Evolutionary conservation across 2,888 invertebrate species (phyloP), one percentile per base, ranked within the genome.

Genomic region (Lapara coniferarum): DNA sequence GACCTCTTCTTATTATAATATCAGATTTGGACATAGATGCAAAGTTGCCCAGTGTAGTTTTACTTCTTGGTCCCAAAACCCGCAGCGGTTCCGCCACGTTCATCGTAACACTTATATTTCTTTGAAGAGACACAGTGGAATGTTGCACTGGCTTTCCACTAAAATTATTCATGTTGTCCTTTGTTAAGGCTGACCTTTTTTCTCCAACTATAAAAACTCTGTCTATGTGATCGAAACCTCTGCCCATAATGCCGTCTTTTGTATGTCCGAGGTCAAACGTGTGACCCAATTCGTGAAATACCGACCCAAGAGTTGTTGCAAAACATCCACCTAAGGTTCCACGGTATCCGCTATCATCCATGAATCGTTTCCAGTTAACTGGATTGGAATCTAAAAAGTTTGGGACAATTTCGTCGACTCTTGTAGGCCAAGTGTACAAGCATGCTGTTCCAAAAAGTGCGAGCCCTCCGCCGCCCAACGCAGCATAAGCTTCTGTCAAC

Each of bases 221-320:
- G 82, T 97, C 96, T 69, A 98, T 95, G 78, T 97, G 96, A 86
- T 98, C 97, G 85, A 98, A 98, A 57, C 97, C 98, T 84, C 97
- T 95, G 57, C 97, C 98, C 99, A 99, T 99, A 71, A 99, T 97
- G 19, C 99, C 99, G 77, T 96, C 95, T 77, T 96, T 95, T 0
- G 98, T 97, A 85, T 99, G 99, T 0, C 98, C 98, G 70, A 99
- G 95, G 89, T 98, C 98, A 87, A 99, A 98, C 0, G 97, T 97
- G 86, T 99, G 99, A 16, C 98, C 98, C 66, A 99, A 94, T 94
- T 99, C 99, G 87, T 99, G 99, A 56, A 98, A 96, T 10, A 97
- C 97, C 16, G 98, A 97, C 16, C 99, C 99, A 56, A 99, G 90
- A 19, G 98, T 98, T 8, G 98, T 98, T 16, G 98, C 97, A 89